Percentiles rank a stretch among this genome's conserved stretches.
phyloP scores from a whole-genome alignment of 2,113 vertebrate genomes.

The Sminthopsis crassicaudata region DNA sequence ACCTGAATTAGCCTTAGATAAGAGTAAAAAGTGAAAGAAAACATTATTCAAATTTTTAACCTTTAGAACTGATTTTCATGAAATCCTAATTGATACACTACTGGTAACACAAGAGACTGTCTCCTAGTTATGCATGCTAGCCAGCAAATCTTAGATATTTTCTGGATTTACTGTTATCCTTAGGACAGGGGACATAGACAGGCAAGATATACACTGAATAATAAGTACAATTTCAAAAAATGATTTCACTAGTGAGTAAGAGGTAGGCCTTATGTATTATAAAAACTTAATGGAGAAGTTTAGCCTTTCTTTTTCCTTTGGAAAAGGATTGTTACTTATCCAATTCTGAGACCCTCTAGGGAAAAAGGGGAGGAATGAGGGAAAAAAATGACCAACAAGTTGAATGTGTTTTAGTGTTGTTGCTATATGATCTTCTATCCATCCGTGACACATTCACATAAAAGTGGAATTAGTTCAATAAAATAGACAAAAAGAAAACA shows the following conservation, averaged over 20 bases:
- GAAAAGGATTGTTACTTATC: not conserved
- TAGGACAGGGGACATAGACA: not conserved
- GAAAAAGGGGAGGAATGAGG: not conserved
- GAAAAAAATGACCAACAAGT: conserved; percentile 1
- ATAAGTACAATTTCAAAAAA: not conserved
- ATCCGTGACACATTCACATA: not conserved
- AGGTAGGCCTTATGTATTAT: not conserved
- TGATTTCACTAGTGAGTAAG: not conserved
- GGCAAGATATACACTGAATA: not conserved
- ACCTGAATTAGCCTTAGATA: not conserved
- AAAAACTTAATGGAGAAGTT: not conserved
- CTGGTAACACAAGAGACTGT: not conserved
- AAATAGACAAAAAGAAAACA: conserved; percentile 8
- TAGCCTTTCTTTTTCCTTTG: not conserved
- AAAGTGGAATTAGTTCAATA: not conserved
- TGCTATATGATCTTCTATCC: not conserved
- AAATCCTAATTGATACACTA: not conserved
- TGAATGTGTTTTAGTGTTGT: not conserved
- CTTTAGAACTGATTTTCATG: not conserved
- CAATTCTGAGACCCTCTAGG: not conserved
- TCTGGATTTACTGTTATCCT: not conserved
- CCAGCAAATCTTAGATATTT: too few species aligned
- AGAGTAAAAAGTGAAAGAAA: not conserved
- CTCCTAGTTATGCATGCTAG: not conserved
- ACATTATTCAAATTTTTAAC: not conserved